A percentile compares a stretch with the other conserved stretches of the same genome.
phyloP scores from a whole-genome alignment of 2,113 vertebrate genomes.

The Brachyistius frenatus region DNA sequence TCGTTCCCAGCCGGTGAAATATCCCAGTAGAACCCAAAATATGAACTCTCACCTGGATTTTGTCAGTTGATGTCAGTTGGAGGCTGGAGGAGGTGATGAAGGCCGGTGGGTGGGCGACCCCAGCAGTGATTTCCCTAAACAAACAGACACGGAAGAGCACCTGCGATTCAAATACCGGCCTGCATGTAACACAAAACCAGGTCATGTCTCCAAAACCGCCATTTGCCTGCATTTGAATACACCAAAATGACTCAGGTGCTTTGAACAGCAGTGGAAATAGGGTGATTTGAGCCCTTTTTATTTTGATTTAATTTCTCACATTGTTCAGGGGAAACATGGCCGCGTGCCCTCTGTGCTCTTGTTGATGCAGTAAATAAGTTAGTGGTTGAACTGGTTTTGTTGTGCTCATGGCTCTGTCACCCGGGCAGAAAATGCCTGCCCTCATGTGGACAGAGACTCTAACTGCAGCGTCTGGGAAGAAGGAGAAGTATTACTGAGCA shows the following conservation, averaged over 20 bases:
- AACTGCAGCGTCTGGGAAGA: slow-evolving; percentile 17
- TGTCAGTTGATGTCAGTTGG: slow-evolving; percentile 71
- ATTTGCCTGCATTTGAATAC: slow-evolving; percentile 81
- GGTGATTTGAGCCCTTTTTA: too few species aligned
- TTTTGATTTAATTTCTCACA: too few species aligned
- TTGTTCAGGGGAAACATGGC: too few species aligned
- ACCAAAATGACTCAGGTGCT: slow-evolving; percentile 4
- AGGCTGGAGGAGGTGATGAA: slow-evolving; percentile 37
- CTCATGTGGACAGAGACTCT: slow-evolving; percentile 59
- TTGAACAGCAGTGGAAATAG: background rate
- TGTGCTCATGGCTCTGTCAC: background rate
- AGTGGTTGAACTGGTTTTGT: slow-evolving; percentile 50
- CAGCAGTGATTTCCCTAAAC: slow-evolving; percentile 84
- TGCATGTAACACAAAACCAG: slow-evolving; percentile 44
- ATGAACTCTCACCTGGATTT: slow-evolving; percentile 64
- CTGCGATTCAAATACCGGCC: slow-evolving; percentile 73
- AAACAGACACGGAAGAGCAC: slow-evolving; percentile 74
- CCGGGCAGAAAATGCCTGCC: slow-evolving; percentile 40
- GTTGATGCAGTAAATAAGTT: slow-evolving; percentile 52
- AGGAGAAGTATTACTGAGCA: slow-evolving; percentile 27
- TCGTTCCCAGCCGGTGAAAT: background rate
- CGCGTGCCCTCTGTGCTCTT: background rate
- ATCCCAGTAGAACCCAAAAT: background rate
- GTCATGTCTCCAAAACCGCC: slow-evolving; percentile 22
- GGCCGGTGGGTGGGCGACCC: slow-evolving; percentile 35